Evolutionary conservation across 2,797 vertebrate genomes (phyloP).

Genomic region (Geotrypetes seraphini): DNA sequence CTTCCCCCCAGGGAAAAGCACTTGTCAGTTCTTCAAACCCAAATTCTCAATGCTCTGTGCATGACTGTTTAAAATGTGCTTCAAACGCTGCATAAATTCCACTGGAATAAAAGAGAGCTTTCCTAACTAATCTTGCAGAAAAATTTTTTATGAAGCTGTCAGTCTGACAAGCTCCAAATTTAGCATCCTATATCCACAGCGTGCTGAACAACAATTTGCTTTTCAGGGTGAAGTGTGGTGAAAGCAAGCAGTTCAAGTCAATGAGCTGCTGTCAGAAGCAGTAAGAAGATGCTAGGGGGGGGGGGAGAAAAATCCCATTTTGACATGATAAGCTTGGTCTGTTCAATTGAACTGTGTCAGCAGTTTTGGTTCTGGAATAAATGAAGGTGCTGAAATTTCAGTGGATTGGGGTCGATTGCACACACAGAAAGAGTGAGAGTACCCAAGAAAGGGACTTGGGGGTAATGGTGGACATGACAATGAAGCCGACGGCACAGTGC

Average conservation of each 20-base stretch:
- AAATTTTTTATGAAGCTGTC: slow-evolving; percentile 40
- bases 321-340: slow-evolving; percentile 13
- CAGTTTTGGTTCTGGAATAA: slow-evolving; percentile 18
- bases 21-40: no score
- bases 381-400: no score
- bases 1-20: no score
- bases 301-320: no score
- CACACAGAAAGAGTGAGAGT: no score
- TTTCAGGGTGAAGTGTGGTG: slow-evolving; percentile 19
- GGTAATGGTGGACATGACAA: no score
- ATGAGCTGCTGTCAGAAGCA: slow-evolving; percentile 33
- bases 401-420: no score
- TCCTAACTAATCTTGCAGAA: slow-evolving; percentile 30
- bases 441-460: no score
- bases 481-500: no score
- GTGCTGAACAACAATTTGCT: slow-evolving; percentile 35
- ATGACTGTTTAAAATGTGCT: no score
- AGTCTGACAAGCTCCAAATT: slow-evolving; percentile 44
- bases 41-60: no score
- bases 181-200: slow-evolving; percentile 29
- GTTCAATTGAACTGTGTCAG: slow-evolving; percentile 9
- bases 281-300: slow-evolving; percentile 21
- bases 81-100: slow-evolving; percentile 28
- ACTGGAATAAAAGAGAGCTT: slow-evolving; percentile 40
- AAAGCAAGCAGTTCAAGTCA: slow-evolving; percentile 31